Conservation (phyloP, 2,113 vertebrate genomes). For the Capreolus pygargus region DNA sequence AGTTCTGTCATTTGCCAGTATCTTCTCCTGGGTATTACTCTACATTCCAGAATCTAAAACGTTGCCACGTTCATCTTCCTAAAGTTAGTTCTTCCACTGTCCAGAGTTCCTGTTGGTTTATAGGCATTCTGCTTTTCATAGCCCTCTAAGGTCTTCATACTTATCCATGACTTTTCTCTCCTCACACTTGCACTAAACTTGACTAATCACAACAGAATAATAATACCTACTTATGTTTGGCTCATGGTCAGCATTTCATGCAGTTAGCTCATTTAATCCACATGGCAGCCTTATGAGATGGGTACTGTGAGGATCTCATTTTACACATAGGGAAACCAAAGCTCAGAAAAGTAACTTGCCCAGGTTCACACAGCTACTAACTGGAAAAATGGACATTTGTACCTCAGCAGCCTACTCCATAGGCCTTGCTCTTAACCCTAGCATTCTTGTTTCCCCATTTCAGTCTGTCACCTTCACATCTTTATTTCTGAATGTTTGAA, state of each 20-base stretch:
- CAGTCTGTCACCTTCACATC: background rate
- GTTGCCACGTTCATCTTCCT: background rate
- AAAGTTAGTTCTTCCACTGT: background rate
- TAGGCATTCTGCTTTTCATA: background rate
- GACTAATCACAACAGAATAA: background rate
- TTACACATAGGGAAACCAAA: background rate
- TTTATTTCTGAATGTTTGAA: background rate
- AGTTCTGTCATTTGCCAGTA: background rate
- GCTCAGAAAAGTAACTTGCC: background rate
- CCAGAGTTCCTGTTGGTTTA: background rate
- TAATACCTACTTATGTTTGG: background rate
- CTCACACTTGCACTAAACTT: background rate
- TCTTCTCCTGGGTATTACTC: background rate
- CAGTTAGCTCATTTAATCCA: background rate
- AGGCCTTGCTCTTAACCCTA: background rate
- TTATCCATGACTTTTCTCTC: background rate
- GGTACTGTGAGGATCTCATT: background rate
- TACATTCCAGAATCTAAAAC: background rate
- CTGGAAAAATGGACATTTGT: background rate
- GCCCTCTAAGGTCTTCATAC: background rate
- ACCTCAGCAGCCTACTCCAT: background rate
- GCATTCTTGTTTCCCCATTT: background rate
- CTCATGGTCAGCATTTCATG: background rate
- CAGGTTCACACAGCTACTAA: background rate
- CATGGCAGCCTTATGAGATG: background rate